Percentiles rank a stretch among this genome's conserved stretches.
Conservation (phyloP, 2,888 invertebrate genomes). For the Tetranychus truncatus region DNA sequence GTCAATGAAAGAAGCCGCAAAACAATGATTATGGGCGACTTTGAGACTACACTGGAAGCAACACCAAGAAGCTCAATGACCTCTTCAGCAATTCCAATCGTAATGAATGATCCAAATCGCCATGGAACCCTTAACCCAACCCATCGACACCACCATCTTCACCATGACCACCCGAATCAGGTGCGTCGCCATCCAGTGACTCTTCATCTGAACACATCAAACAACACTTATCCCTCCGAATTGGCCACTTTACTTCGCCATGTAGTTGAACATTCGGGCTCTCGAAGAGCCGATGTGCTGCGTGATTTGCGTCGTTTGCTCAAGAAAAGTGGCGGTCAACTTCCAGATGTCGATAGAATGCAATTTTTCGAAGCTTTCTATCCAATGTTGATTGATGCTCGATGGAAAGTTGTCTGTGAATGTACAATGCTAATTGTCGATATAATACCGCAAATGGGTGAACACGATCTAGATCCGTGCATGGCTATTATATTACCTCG, state of each 20-base stretch:
- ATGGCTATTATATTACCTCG: slow-evolving; percentile 40
- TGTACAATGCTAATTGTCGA: slow-evolving; percentile 17
- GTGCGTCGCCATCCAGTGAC: neutral
- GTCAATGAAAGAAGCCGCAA: neutral
- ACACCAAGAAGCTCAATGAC: neutral
- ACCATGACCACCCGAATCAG: neutral
- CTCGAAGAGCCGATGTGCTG: slow-evolving; percentile 22
- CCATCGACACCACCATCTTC: neutral
- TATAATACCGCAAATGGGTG: slow-evolving; percentile 12
- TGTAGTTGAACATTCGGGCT: slow-evolving; percentile 21
- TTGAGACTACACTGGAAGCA: neutral
- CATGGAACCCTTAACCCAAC: neutral
- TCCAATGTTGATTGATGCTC: neutral
- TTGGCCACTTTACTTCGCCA: slow-evolving; percentile 22
- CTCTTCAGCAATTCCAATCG: neutral
- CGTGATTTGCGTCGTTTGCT: slow-evolving; percentile 22
- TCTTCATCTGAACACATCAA: neutral
- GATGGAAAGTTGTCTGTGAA: slow-evolving; percentile 7
- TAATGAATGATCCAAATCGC: neutral
- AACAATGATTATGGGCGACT: neutral
- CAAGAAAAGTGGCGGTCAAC: slow-evolving; percentile 19
- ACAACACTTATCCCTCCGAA: slow-evolving; percentile 1
- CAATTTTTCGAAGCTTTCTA: slow-evolving; percentile 14
- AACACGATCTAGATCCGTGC: slow-evolving; percentile 13
- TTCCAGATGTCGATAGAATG: slow-evolving; percentile 20